phyloP scores from a whole-genome alignment of 2,797 vertebrate species.

The Tiaroga cobitis region DNA sequence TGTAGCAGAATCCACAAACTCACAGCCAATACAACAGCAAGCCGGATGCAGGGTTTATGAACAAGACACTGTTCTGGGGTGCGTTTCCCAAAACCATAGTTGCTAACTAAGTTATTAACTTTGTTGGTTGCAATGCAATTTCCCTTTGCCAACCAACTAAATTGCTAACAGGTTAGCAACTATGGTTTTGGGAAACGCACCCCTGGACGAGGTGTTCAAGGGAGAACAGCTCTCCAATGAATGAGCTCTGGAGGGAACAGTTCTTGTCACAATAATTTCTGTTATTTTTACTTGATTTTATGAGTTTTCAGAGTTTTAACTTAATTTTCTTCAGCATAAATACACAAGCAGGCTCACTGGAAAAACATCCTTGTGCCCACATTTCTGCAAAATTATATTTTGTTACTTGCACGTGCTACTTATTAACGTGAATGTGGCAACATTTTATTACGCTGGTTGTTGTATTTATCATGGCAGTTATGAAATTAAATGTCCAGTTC shows the following conservation, averaged over 20 bases:
- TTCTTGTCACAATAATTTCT: neutral
- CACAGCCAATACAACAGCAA: neutral
- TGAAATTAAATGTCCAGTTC: neutral
- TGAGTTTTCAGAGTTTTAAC: neutral
- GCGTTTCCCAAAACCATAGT: too few species aligned
- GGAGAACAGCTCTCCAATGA: neutral
- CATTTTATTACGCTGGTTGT: neutral
- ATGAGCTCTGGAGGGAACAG: neutral
- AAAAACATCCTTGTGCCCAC: neutral
- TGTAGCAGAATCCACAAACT: constrained; percentile 8
- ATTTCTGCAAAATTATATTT: neutral
- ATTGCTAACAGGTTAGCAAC: too few species aligned
- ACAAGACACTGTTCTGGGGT: neutral
- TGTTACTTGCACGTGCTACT: neutral
- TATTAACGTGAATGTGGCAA: neutral
- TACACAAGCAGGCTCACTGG: too few species aligned
- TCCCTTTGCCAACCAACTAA: too few species aligned
- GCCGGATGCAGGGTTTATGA: too few species aligned
- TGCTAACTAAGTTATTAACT: too few species aligned
- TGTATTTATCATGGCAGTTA: neutral
- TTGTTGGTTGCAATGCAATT: too few species aligned
- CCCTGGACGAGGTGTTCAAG: neutral
- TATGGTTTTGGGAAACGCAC: too few species aligned
- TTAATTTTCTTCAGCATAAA: neutral
- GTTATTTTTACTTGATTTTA: neutral